phyloP scores from a whole-genome alignment of 2,113 vertebrate genomes.

The Serilophus lunatus region DNA sequence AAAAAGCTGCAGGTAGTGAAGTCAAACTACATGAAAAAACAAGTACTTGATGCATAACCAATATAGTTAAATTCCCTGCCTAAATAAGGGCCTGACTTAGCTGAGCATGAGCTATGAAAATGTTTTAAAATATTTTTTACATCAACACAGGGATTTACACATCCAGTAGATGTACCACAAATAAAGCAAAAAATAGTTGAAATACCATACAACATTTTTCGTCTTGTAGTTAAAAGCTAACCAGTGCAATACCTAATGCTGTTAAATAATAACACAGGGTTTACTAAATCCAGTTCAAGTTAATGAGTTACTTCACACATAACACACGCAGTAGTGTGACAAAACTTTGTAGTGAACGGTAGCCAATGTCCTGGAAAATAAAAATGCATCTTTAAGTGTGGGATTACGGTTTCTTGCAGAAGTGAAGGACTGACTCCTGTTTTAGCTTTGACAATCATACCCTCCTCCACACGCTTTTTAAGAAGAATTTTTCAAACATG shows the following conservation, averaged over 20 bases:
- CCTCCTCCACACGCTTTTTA: accelerated
- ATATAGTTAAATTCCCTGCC: not conserved
- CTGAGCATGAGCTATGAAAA: not conserved
- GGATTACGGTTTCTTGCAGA: not conserved
- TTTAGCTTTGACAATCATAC: not conserved
- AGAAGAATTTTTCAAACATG: not conserved
- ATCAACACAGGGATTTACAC: not conserved
- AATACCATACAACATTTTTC: not conserved
- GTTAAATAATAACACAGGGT: not conserved
- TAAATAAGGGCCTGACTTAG: not conserved
- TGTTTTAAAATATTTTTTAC: not conserved
- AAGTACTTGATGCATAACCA: not conserved
- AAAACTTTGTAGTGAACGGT: not conserved
- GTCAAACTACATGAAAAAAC: not conserved
- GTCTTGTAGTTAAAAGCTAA: not conserved
- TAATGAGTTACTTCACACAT: not conserved
- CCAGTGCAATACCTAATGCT: not conserved
- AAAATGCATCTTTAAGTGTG: not conserved
- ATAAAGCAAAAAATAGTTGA: not conserved
- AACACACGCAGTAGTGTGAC: not conserved
- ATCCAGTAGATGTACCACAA: not conserved
- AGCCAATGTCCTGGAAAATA: not conserved
- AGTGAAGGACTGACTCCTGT: not conserved
- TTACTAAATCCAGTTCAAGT: not conserved
- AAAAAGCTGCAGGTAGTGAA: not conserved